Percentiles rank a stretch among this genome's conserved stretches.
These are phyloP conservation scores for Pachycephala philippinensis DNA, from an alignment of 2,113 vertebrate species.

Conservation along the genomic window DNA sequence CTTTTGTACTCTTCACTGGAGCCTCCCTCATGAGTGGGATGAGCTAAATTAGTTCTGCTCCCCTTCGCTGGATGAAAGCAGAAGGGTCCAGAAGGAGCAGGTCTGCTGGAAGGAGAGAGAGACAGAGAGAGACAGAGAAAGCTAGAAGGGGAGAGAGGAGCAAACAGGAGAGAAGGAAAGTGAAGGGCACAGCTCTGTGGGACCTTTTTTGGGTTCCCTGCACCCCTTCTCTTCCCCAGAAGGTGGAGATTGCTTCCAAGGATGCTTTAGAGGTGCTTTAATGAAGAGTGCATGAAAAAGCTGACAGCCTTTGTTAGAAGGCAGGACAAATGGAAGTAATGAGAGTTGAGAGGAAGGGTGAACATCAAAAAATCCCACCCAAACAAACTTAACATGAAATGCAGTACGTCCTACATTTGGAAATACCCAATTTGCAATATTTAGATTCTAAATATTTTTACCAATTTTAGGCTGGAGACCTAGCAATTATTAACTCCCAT, in stretches of 20 bases:
- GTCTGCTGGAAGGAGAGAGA: neutral
- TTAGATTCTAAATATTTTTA: constrained; percentile 17
- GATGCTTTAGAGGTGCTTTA: neutral
- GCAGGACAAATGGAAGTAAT: neutral
- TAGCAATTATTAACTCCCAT: constrained; percentile 17
- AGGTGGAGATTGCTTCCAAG: neutral
- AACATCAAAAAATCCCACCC: neutral
- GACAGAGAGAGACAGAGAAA: neutral
- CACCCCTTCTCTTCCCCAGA: neutral
- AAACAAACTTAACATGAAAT: neutral
- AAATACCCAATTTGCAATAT: neutral
- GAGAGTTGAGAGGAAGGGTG: neutral
- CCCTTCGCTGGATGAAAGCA: fast-evolving
- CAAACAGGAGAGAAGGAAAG: neutral
- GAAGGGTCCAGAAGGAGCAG: neutral
- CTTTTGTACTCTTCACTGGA: neutral
- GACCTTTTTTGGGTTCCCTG: neutral
- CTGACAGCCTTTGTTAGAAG: neutral
- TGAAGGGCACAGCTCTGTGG: fast-evolving
- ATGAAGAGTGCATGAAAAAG: neutral
- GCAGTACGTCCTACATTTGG: neutral
- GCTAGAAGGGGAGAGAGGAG: neutral
- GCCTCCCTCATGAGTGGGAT: neutral
- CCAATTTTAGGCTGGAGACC: neutral
- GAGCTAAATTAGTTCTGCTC: neutral